Base-by-base conservation (phyloP, 2,888 invertebrate genomes). In the Xestia sexstrigata region DNA sequence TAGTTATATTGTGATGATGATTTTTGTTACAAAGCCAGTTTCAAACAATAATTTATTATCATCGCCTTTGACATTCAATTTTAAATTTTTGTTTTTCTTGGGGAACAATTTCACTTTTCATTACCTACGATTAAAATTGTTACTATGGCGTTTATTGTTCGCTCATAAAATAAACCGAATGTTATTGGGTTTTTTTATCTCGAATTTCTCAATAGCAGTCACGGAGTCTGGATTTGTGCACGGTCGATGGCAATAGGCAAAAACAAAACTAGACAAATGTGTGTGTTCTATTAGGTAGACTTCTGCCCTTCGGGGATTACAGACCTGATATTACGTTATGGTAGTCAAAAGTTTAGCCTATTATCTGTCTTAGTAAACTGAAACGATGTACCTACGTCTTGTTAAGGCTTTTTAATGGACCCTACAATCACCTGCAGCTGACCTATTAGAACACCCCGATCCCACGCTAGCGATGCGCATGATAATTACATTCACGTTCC, bases 401-500 rank as follows among this genome's bases (percentile, higher is more conserved):
- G 0, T 6, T 30, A 7, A 58, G 20, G 26, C 5, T 15, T 4
- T 17, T 23, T 15, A 47, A 20, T 60, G 70, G 5, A 20, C 5
- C 3, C 47, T n/a, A 17, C 42, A 79, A 49, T 47, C 17, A 70
- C 8, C 23, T n/a, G n/a, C n/a, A 4, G 23, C 49, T 60, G 6
- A 62, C 71, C 35, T 7, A 35, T n/a, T n/a, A 23, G 35, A 52
- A 62, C 7, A 71, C 52, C 35, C 11, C 8, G 23, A 17, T 72
- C 17, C 7, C 11, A 52, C 8, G 17, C 9, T 72, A 69, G 20
- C 9, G 42, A 42, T 42, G 11, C 26, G 7, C 15, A 42, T 13
- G 26, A 49, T 78, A 67, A 74, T 77, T 49, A 78, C 66, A 80
- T 70, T 66, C 74, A 81, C 35, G 30, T 49, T 62, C 52, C 74